Conservation (phyloP, 2,888 invertebrate genomes). For the Athalia cordata region DNA sequence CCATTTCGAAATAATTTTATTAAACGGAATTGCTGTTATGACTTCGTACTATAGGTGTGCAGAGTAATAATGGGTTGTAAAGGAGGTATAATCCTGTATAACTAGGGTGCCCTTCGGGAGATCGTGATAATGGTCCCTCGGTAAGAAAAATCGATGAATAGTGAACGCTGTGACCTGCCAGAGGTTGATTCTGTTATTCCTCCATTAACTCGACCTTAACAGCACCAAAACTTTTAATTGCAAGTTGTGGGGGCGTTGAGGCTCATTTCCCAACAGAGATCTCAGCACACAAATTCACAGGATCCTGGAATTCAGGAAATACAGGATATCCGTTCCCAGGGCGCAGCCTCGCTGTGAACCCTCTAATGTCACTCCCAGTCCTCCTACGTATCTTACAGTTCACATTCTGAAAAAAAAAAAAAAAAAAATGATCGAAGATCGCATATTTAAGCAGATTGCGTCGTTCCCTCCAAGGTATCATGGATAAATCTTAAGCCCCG, state of each 20-base stretch:
- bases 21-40: too few species aligned
- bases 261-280: slow-evolving; percentile 57
- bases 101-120: slow-evolving; percentile 46
- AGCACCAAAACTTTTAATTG: slow-evolving; percentile 72
- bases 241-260: slow-evolving; percentile 69
- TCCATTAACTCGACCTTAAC: slow-evolving; percentile 71
- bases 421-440: neutral
- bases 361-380: slow-evolving; percentile 10
- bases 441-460: slow-evolving; percentile 5
- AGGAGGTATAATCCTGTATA: slow-evolving; percentile 48
- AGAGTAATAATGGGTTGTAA: slow-evolving; percentile 54
- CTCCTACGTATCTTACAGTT: slow-evolving; percentile 3
- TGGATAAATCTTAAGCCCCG: slow-evolving; percentile 2
- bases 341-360: slow-evolving; percentile 8
- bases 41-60: slow-evolving; percentile 24
- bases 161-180: slow-evolving; percentile 44
- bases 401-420: neutral
- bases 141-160: slow-evolving; percentile 33
- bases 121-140: slow-evolving; percentile 22
- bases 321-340: slow-evolving; percentile 36
- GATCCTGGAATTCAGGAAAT: slow-evolving; percentile 39
- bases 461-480: neutral
- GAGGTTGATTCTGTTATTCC: slow-evolving; percentile 69
- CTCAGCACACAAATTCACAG: slow-evolving; percentile 38
- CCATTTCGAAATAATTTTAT: too few species aligned